These are phyloP conservation scores for Hipparchia sbordonii DNA, from an alignment of 2,888 invertebrate genomes.

Conservation along the genomic window DNA sequence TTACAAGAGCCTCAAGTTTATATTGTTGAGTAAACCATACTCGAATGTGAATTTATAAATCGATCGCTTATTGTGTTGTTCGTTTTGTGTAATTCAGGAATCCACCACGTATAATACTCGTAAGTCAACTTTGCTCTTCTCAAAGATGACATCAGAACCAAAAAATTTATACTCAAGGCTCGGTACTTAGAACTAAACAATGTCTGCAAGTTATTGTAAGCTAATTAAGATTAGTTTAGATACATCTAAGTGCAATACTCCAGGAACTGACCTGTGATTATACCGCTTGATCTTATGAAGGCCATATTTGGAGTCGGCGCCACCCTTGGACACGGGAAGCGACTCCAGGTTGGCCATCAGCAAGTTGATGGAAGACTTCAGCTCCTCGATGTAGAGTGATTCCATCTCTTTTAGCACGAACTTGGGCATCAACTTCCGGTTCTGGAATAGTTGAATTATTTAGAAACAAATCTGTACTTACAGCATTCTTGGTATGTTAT, in stretches of 20 bases:
- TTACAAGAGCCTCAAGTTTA: too few relatives aligned
- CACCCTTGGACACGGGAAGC: constrained; percentile 98
- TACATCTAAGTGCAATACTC: neutral
- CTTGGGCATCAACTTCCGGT: constrained; percentile 98
- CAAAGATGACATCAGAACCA: too few relatives aligned
- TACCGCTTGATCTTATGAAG: constrained; percentile 98
- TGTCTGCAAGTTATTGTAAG: neutral
- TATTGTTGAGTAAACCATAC: too few relatives aligned
- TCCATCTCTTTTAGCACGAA: constrained; percentile 99
- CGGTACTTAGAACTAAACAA: neutral
- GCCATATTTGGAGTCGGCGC: constrained; percentile 98
- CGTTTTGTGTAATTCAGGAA: too few relatives aligned
- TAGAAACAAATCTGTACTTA: neutral
- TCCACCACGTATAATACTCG: too few relatives aligned
- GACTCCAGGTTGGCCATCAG: constrained; percentile 99
- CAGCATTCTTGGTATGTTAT: too few relatives aligned
- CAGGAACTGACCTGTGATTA: constrained; percentile 93
- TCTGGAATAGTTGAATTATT: constrained; percentile 76
- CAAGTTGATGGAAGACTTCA: constrained; percentile 98
- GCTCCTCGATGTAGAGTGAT: constrained; percentile 98
- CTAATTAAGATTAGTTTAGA: neutral
- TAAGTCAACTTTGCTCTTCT: too few relatives aligned
- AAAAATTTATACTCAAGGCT: neutral
- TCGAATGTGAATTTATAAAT: too few relatives aligned
- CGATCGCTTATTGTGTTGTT: too few relatives aligned